phyloP scores from a whole-genome alignment of 2,113 vertebrate species.

The Murina feae region DNA sequence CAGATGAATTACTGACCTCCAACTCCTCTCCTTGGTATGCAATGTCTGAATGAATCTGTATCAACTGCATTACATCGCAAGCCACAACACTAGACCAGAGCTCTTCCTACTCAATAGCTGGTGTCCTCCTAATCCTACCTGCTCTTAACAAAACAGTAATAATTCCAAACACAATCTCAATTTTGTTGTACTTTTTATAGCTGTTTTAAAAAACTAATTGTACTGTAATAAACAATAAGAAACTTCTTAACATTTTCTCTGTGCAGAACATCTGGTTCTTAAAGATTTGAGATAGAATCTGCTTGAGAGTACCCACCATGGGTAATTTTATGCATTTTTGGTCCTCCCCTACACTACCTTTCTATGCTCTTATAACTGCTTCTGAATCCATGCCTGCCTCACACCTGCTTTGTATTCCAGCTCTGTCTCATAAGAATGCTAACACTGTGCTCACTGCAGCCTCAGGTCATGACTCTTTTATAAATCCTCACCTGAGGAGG shows the following conservation, averaged over 20 bases:
- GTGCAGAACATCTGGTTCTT: background rate
- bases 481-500: background rate
- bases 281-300: background rate
- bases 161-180: conserved; percentile 89
- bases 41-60: conserved; percentile 74
- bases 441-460: conserved; percentile 20
- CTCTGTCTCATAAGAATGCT: background rate
- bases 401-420: conserved; percentile 35
- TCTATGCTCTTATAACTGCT: background rate
- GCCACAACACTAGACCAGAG: conserved; percentile 74
- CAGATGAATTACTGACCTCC: conserved; percentile 66
- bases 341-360: fast-evolving
- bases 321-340: background rate
- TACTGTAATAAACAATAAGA: conserved; percentile 81
- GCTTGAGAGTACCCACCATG: background rate
- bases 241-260: background rate
- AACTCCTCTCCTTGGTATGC: conserved; percentile 58
- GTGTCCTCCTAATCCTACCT: conserved; percentile 59
- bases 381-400: background rate
- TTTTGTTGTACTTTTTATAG: conserved; percentile 95
- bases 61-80: conserved; percentile 67
- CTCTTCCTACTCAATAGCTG: conserved; percentile 47
- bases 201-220: conserved; percentile 93
- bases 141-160: conserved; percentile 78
- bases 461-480: background rate